Conservation (phyloP, 1,140 invertebrate species). For the Lordiphosa mommai region DNA sequence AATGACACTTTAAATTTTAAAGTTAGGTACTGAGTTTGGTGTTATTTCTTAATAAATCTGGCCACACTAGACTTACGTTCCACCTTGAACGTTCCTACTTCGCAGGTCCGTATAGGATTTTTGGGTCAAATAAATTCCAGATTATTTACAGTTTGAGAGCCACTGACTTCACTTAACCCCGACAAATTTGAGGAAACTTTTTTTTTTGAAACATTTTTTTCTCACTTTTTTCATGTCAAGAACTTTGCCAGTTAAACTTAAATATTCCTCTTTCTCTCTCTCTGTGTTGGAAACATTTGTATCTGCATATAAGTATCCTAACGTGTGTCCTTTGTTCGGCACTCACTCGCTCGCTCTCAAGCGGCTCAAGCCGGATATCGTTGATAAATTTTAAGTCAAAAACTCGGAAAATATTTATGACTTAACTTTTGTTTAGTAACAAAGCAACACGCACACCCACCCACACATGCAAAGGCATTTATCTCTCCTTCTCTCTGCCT, state of each 20-base stretch:
- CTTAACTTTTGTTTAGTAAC: constrained; percentile 77
- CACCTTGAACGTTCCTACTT: too few relatives aligned
- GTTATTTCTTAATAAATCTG: too few relatives aligned
- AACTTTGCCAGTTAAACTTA: constrained; percentile 42
- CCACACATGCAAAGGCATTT: constrained; percentile 15
- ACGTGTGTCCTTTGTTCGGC: constrained; percentile 34
- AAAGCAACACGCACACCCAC: constrained; percentile 43
- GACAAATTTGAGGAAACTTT: constrained; percentile 35
- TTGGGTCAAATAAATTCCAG: too few relatives aligned
- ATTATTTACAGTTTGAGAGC: constrained; percentile 5
- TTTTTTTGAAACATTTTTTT: constrained; percentile 34
- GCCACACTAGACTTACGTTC: too few relatives aligned
- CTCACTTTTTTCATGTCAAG: constrained; percentile 18
- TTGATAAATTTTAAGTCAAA: constrained; percentile 77
- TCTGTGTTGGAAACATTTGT: constrained; percentile 16
- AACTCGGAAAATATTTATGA: constrained; percentile 77
- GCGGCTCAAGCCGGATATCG: constrained; percentile 61
- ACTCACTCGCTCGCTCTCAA: constrained; percentile 1
- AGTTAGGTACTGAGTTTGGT: too few relatives aligned
- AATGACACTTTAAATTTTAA: too few relatives aligned
- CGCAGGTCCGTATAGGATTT: too few relatives aligned
- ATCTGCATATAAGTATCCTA: constrained; percentile 16
- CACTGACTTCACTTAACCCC: constrained; percentile 9
- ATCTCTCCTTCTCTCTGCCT: constrained; percentile 7
- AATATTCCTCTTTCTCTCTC: constrained; percentile 6